phyloP scores from a whole-genome alignment of 1,140 invertebrate genomes.

The Sitophilus oryzae region DNA sequence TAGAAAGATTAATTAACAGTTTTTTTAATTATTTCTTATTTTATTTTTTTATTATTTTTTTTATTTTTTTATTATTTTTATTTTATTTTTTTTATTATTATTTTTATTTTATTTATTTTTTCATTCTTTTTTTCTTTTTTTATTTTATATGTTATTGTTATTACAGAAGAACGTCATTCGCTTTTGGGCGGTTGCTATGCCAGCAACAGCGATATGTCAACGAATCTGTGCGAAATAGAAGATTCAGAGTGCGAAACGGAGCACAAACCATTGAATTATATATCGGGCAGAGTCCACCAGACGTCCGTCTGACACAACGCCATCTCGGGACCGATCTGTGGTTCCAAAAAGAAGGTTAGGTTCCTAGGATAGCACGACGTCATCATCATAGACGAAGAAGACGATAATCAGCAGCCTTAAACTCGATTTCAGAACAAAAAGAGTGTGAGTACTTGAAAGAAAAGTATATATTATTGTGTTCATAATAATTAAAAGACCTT shows the following conservation, averaged over 20 bases:
- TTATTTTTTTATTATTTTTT: too few species aligned
- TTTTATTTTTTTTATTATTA: too few species aligned
- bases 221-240: constrained; percentile 87
- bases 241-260: constrained; percentile 74
- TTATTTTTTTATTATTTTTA: too few species aligned
- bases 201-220: constrained; percentile 78
- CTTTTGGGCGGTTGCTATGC: constrained; percentile 61
- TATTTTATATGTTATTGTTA: too few species aligned
- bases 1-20: too few species aligned
- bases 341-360: constrained; percentile 27
- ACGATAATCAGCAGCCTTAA: too few species aligned
- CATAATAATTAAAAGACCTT: neutral
- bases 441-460: too few species aligned
- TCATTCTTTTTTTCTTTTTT: too few species aligned
- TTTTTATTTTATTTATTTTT: too few species aligned
- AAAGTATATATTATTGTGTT: neutral
- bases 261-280: constrained; percentile 51
- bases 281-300: constrained; percentile 50
- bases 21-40: too few species aligned
- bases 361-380: constrained; percentile 33
- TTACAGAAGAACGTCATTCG: constrained; percentile 66
- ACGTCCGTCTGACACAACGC: constrained; percentile 52
- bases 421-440: too few species aligned
- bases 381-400: constrained; percentile 17
- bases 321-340: constrained; percentile 16